Evolutionary conservation across 2,888 invertebrate species (phyloP), one percentile per base, ranked within the genome.

Genomic region (Ormyrus rosae): DNA sequence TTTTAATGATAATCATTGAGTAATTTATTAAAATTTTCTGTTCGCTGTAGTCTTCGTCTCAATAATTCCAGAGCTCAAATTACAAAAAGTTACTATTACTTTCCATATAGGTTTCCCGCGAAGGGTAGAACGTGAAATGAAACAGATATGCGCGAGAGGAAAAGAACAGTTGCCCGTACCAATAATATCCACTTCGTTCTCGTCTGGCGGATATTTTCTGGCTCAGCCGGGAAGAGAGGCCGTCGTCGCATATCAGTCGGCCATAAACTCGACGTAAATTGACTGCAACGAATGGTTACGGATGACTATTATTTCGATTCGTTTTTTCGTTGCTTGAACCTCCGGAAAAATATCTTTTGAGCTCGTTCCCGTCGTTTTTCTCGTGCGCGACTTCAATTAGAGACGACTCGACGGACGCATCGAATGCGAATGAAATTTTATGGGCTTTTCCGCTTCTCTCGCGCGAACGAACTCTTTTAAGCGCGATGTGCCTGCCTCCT

Each of bases 151-250:
- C 6, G 45, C 19, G n/a, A 55, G 19, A 50, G 13, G 19, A 50
- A 61, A 46, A 34, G 34, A 67, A 75, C 34, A 34, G 46, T 48
- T 65, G 58, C 13, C 11, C 58, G 48, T 58, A 34, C 45, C 78
- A 71, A 78, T 78, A 78, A 78, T 71, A 78, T 71, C 65, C 56
- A 71, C 77, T 64, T 46, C 53, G 46, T 53, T 61, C 68, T 19
- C 46, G 13, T 55, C 34, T 46, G 8, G 4, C 56, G 51, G 58
- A 46, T 65, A 71, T 71, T 71, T 78, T 46, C 64, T 56, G 51
- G 9, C 34, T 69, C 51, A 5, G 48, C 5, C 10, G 72, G 46
- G 55, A 55, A 34, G 13, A 19, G 11, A 51, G 68, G 61, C 45
- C 11, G 55, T 48, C 65, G 55, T 48, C 65, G 51, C 58, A 13